These are phyloP conservation scores for Zoanthus sociatus DNA, from an alignment of 92 coral and sea anemone genomes.

Conservation along the genomic window DNA sequence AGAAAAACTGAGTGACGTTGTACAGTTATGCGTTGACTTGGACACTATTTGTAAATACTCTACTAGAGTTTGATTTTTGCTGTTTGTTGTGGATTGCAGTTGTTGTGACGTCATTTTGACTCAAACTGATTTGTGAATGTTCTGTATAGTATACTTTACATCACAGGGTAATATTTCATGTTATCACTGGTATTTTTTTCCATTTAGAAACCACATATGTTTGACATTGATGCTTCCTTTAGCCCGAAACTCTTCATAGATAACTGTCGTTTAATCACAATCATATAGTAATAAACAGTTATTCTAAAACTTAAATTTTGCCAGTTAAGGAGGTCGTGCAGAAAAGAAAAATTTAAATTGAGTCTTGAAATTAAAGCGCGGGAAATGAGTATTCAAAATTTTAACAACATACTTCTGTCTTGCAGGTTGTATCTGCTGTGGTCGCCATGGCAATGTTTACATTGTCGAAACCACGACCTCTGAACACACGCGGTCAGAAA, in stretches of 20 bases:
- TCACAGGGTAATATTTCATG: not conserved
- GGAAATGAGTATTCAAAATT: too few species aligned
- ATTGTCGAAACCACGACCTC: not conserved
- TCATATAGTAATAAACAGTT: too few species aligned
- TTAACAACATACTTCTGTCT: too few species aligned
- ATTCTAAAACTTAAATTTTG: too few species aligned
- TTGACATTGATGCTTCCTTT: not conserved
- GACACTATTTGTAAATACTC: not conserved
- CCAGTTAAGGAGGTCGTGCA: too few species aligned
- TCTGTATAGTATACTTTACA: not conserved
- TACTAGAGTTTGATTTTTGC: not conserved
- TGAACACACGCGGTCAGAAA: not conserved
- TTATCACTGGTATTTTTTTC: not conserved
- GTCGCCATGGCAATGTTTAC: conserved; percentile 33
- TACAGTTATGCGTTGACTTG: not conserved
- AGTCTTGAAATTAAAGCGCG: not conserved
- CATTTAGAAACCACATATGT: not conserved
- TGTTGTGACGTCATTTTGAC: not conserved
- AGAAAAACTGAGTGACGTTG: not conserved
- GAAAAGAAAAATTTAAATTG: not conserved
- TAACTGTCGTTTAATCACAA: too few species aligned
- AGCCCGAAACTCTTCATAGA: not conserved
- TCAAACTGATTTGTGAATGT: not conserved
- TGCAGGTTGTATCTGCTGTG: not conserved
- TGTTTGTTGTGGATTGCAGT: not conserved